Percentiles rank a stretch among this genome's conserved stretches.
Conservation (phyloP, 2,797 vertebrate genomes). For the Hemitrygon akajei region DNA sequence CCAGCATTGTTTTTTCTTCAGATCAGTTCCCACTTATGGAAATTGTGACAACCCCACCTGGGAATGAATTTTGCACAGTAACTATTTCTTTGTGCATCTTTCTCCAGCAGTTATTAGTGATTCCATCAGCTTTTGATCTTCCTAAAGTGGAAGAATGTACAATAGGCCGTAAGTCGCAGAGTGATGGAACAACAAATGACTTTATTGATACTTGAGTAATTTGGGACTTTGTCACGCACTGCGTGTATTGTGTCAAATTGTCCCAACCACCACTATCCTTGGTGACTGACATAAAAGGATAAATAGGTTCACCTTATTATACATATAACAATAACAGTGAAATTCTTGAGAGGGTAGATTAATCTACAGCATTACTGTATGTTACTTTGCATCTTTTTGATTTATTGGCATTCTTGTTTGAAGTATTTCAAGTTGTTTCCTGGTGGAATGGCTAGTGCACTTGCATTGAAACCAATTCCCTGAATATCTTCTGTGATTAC, state of each 20-base stretch:
- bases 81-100: not conserved
- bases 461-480: not conserved
- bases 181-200: not conserved
- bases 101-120: not conserved
- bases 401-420: not conserved
- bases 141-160: not conserved
- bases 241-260: not conserved
- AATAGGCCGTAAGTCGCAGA: not conserved
- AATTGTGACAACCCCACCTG: not conserved
- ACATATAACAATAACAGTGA: not conserved
- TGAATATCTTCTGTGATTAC: not conserved
- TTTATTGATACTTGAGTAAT: not conserved
- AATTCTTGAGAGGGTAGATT: not conserved
- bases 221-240: not conserved
- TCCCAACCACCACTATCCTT: not conserved
- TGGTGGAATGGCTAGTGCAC: not conserved
- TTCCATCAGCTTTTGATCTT: not conserved
- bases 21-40: not conserved
- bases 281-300: not conserved
- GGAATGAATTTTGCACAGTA: not conserved
- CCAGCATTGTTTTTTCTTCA: not conserved
- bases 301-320: not conserved
- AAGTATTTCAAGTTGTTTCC: not conserved
- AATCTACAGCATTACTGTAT: not conserved
- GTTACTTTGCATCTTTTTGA: not conserved